A percentile compares a stretch with the other conserved stretches of the same genome.
Evolutionary conservation across 2,888 invertebrate species (phyloP).

Genomic region (Apeira syringaria): DNA sequence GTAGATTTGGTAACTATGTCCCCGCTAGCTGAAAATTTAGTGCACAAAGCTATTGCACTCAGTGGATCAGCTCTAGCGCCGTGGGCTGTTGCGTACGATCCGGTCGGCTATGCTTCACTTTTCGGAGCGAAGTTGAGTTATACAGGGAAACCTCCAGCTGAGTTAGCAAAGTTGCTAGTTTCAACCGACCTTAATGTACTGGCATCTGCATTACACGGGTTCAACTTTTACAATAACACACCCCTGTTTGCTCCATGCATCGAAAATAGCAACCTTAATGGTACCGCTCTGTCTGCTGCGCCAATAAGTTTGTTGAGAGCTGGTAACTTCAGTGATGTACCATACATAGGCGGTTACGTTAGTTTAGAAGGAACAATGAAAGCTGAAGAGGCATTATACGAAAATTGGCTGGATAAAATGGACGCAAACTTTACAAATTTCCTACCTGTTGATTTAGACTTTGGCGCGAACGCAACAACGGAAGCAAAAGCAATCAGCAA

Average conservation of each 20-base stretch:
- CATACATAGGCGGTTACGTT: constrained; percentile 61
- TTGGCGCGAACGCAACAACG: constrained; percentile 40
- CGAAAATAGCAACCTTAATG: constrained; percentile 49
- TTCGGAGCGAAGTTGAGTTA: constrained; percentile 56
- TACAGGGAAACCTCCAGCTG: constrained; percentile 37
- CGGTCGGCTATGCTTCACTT: constrained; percentile 52
- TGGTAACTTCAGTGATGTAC: constrained; percentile 59
- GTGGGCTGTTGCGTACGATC: constrained; percentile 72
- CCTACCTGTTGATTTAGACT: constrained; percentile 58
- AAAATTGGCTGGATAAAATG: constrained; percentile 58
- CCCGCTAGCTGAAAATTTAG: constrained; percentile 47
- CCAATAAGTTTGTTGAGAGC: constrained; percentile 57
- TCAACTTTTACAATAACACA: constrained; percentile 60
- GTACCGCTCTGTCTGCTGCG: constrained; percentile 53
- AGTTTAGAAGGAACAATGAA: constrained; percentile 66
- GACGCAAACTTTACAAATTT: constrained; percentile 61
- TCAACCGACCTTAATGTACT: constrained; percentile 48
- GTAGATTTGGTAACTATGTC: constrained; percentile 69
- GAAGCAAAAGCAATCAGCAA: constrained; percentile 46
- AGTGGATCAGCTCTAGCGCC: constrained; percentile 70
- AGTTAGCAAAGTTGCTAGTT: constrained; percentile 51
- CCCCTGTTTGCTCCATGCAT: constrained; percentile 70
- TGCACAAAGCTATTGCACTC: constrained; percentile 63
- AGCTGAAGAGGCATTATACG: constrained; percentile 49
- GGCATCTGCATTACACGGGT: constrained; percentile 41